Base-by-base conservation (phyloP, 2,113 vertebrate genomes). In the Siniperca chuatsi region DNA sequence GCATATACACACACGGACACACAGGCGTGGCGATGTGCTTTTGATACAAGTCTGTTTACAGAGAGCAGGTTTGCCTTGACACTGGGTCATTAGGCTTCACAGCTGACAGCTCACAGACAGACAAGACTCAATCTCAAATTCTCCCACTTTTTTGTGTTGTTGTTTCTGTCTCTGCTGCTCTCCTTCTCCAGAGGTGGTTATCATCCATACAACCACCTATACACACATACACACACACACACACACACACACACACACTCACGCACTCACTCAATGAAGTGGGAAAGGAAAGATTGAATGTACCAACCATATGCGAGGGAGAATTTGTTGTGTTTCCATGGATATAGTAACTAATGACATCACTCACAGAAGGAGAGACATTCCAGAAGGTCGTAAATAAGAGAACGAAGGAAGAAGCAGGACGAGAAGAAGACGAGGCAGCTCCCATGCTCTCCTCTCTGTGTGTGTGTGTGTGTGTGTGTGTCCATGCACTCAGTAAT, bases 261-360 rank as follows among this genome's bases (percentile, higher is more conserved):
- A 37, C 2, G 23, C 46, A n/a, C 69, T 42, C 64, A 23, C 64
- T 5, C 18, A 79, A 76, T 55, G 35, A 55, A 75, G 65, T 89
- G n/a, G 80, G 73, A 78, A 60, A 68, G 73, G 83, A 84, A 84
- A 79, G 74, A 75, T 50, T 81, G 78, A 88, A 89, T 70, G 73
- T 69, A 81, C 61, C 15, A 65, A 77, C 66, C 48, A 68, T 76
- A 79, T 82, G 82, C 6, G 4, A 71, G 74, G 81, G 75, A 79
- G 87, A 81, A 85, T 90, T 90, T 94, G 89, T 95, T 94, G 70
- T 93, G 93, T 94, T 93, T 42, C 94, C 78, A 88, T 94, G 74
- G 89, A 62, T 10, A 91, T 79, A 64, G 66, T 69, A 90, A 83
- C 77, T 44, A 11, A 83, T 91, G 88, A 93, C 92, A 89, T 94